phyloP scores from a whole-genome alignment of 2,797 vertebrate species.

The Pteronotus mesoamericanus region DNA sequence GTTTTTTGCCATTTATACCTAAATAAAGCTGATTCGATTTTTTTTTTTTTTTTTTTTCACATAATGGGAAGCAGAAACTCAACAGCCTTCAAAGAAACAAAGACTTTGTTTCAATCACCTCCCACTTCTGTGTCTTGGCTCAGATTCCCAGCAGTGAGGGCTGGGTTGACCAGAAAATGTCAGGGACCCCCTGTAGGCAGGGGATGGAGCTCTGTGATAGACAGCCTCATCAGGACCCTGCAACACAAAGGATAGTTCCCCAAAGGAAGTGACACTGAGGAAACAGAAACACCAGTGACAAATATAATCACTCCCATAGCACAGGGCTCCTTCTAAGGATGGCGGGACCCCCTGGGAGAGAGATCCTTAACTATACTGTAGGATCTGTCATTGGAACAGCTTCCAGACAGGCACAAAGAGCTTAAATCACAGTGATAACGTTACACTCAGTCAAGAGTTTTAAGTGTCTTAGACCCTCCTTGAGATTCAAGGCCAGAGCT shows the following conservation, averaged over 20 bases:
- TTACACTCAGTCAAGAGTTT: background rate
- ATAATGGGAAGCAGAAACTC: background rate
- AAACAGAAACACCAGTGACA: background rate
- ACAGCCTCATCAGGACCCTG: background rate
- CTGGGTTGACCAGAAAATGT: background rate
- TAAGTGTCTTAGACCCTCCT: background rate
- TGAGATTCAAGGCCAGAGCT: conserved; percentile 48
- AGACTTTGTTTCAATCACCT: background rate
- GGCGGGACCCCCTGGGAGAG: background rate
- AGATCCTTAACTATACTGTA: background rate
- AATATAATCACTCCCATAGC: background rate
- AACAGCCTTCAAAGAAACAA: background rate
- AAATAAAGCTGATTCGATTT: too few relatives aligned
- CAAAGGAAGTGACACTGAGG: background rate
- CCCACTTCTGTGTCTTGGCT: background rate
- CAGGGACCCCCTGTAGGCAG: background rate
- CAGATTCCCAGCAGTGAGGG: background rate
- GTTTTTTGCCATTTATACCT: background rate
- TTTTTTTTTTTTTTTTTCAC: too few relatives aligned
- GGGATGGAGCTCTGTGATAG: background rate
- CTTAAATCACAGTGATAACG: background rate
- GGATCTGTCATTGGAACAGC: background rate
- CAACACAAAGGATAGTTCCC: background rate
- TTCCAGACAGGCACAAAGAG: background rate
- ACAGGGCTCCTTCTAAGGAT: background rate